These are phyloP conservation scores for Tetropium fuscum DNA, from an alignment of 2,888 invertebrate genomes.

Conservation along the genomic window DNA sequence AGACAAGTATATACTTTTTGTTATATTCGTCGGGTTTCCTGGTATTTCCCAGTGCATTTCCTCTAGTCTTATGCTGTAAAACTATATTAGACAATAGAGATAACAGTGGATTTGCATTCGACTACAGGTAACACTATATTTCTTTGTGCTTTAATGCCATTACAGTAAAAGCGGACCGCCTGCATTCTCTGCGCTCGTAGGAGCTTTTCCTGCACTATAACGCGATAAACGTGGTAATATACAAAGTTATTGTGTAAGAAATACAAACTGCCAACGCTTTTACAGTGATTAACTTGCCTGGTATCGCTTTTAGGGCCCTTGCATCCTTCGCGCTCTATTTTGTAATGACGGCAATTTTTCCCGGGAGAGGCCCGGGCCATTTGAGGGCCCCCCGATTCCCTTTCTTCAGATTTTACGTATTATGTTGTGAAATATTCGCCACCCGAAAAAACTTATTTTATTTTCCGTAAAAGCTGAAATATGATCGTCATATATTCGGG, in stretches of 20 bases:
- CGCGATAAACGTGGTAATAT: slow-evolving; percentile 36
- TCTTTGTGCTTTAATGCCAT: neutral
- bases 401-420: slow-evolving; percentile 31
- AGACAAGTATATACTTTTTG: too few species aligned
- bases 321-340: neutral
- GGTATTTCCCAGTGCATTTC: too few species aligned
- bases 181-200: slow-evolving; percentile 29
- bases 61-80: neutral
- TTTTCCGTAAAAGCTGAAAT: slow-evolving; percentile 21
- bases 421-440: slow-evolving; percentile 29
- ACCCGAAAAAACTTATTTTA: slow-evolving; percentile 13
- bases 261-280: slow-evolving; percentile 3
- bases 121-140: neutral
- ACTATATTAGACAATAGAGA: neutral
- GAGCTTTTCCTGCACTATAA: slow-evolving; percentile 26
- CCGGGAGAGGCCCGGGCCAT: neutral
- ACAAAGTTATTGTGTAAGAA: slow-evolving; percentile 2
- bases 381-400: slow-evolving; percentile 12
- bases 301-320: neutral
- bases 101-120: neutral
- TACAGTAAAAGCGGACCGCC: neutral
- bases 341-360: neutral
- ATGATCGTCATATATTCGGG: slow-evolving; percentile 19
- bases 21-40: too few species aligned
- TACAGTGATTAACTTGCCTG: neutral